Conservation (phyloP, 2,797 vertebrate species). For the Pseudotriccus pelzelni region DNA sequence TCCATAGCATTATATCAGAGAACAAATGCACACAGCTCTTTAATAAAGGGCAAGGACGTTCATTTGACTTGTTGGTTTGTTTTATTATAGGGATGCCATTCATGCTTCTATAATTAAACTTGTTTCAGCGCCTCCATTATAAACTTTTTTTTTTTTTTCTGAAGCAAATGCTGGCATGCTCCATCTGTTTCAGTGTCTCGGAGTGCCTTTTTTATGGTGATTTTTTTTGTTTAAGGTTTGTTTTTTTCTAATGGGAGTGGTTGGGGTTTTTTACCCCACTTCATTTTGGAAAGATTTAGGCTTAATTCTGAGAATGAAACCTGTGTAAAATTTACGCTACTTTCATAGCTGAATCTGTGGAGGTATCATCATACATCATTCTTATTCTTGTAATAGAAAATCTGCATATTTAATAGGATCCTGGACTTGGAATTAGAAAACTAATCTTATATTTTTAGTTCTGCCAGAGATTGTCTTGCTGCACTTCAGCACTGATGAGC, state of each 20-base stretch:
- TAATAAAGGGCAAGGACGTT: not conserved
- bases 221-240: not conserved
- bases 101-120: constrained; percentile 56
- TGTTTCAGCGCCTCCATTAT: not conserved
- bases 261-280: not conserved
- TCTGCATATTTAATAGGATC: not conserved
- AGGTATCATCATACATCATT: not conserved
- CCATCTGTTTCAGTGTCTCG: constrained; percentile 36
- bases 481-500: not conserved
- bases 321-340: not conserved
- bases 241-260: too few relatives aligned
- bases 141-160: not conserved
- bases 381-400: not conserved
- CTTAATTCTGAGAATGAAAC: not conserved
- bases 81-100: constrained; percentile 38
- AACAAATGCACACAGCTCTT: not conserved
- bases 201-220: not conserved
- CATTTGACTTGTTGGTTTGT: constrained; percentile 6
- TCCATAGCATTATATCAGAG: not conserved
- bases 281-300: not conserved
- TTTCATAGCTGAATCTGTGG: not conserved
- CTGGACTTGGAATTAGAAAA: not conserved
- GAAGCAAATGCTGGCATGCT: constrained; percentile 9
- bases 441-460: not conserved
- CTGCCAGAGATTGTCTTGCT: not conserved